Percentiles rank a stretch among this genome's conserved stretches.
Evolutionary conservation across 2,113 vertebrate species (phyloP).

Genomic region (Oostethus manadensis): DNA sequence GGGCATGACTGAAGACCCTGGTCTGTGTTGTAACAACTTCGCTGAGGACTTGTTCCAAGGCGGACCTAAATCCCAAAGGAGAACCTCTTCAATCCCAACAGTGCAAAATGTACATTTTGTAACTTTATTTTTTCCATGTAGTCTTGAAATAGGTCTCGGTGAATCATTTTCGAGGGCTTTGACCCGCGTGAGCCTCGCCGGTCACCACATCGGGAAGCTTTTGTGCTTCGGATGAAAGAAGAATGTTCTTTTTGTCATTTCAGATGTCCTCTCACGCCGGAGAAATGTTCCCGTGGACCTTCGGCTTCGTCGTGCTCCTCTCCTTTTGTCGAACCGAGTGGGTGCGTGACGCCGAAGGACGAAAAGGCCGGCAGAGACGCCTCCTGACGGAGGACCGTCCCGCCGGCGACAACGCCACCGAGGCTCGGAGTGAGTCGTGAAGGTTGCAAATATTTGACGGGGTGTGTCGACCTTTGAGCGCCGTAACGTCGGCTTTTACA

Average conservation of each 20-base stretch:
- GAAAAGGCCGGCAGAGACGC: neutral
- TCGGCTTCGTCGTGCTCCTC: neutral
- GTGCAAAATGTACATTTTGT: too few relatives aligned
- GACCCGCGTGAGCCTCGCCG: too few relatives aligned
- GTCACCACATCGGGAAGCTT: neutral
- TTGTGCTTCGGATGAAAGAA: neutral
- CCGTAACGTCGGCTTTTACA: neutral
- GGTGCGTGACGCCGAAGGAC: neutral
- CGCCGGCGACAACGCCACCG: neutral
- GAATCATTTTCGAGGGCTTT: neutral
- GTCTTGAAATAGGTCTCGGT: too few relatives aligned
- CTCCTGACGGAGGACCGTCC: neutral
- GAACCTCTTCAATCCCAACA: too few relatives aligned
- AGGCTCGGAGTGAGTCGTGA: neutral
- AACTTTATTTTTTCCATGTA: too few relatives aligned
- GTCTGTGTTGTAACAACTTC: too few relatives aligned
- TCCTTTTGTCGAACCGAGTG: neutral
- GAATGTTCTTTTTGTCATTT: neutral
- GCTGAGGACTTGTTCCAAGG: too few relatives aligned
- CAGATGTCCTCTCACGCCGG: neutral
- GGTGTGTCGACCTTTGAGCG: neutral
- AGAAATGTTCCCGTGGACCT: conserved; percentile 2
- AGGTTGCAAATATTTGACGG: neutral
- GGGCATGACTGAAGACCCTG: too few relatives aligned
- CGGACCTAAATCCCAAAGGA: too few relatives aligned